A percentile compares a stretch with the other conserved stretches of the same genome.
Evolutionary conservation across 2,888 invertebrate species (phyloP).

Genomic region (Brachyptera putata): DNA sequence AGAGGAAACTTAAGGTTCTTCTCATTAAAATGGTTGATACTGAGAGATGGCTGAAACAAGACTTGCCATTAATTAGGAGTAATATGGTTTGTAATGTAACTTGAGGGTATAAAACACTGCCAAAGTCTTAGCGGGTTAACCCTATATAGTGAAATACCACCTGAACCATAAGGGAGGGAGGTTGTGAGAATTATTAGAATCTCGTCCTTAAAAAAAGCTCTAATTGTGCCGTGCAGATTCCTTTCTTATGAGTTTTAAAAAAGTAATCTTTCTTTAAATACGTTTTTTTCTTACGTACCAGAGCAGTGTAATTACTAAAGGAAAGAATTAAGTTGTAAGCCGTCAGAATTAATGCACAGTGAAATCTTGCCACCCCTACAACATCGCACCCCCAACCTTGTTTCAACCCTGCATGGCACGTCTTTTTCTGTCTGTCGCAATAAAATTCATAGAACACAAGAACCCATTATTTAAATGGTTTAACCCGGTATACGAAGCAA

Average conservation of each 20-base stretch:
- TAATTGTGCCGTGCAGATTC: conserved; percentile 25
- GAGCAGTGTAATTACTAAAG: conserved; percentile 29
- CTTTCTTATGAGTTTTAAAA: conserved; percentile 23
- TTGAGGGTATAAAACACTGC: conserved; percentile 17
- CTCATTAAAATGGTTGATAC: conserved; percentile 2
- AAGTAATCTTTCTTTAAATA: conserved; percentile 26
- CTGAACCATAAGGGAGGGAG: conserved; percentile 24
- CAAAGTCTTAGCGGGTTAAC: conserved; percentile 23
- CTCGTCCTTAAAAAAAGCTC: conserved; percentile 20
- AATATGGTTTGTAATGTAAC: conserved; percentile 32
- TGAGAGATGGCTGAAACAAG: conserved; percentile 1
- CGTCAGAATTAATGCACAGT: conserved; percentile 30
- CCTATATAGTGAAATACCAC: conserved; percentile 30
- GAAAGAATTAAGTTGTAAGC: conserved; percentile 32
- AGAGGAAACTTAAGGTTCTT: not conserved
- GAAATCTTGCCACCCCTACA: conserved; percentile 7
- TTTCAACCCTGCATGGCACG: not conserved
- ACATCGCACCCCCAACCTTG: not conserved
- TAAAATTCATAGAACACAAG: conserved; percentile 27
- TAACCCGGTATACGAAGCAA: conserved; percentile 15
- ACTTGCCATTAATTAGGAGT: conserved; percentile 32
- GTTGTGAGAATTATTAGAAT: conserved; percentile 16
- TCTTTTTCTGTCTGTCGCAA: conserved; percentile 24
- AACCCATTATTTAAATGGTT: conserved; percentile 28
- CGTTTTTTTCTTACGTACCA: conserved; percentile 17